Base-by-base conservation (phyloP, 2,113 vertebrate species). In the Aplodontia rufa region DNA sequence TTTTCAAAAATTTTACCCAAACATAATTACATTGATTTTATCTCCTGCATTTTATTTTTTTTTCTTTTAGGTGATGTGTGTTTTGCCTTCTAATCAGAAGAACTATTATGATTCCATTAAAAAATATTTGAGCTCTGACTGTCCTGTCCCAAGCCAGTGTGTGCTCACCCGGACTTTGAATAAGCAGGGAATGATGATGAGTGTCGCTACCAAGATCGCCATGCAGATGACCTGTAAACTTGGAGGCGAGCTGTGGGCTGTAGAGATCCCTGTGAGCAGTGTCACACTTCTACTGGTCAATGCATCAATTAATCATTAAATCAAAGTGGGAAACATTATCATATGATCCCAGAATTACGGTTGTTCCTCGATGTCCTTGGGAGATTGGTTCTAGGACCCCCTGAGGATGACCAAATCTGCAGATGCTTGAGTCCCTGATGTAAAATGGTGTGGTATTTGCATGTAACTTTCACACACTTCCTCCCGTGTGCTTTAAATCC, bases 241-340 rank as follows among this genome's bases (percentile, higher is more conserved):
- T 0, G 98, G 98, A 6, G 98, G 98, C 30, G 98, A 98, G 79
- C 95, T 98, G 49, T 98, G 98, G 98, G 97, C 97, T 0, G 97
- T 98, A 45, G 98, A 98, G 79, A 98, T 98, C 40, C 98, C 98
- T 4, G 98, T 98, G 94, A 98, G 98, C 87, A 80, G 5, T 8
- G 32, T 32, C 4, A 16, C 11, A 17, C 22, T 86, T 72, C 82
- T 37, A 62, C 32, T n/a, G 47, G 51, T 42, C 47, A 64, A 4
- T 30, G 6, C 0, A 0, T n/a, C 14, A 37, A 26, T 68, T 37
- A 35, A 37, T 51, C 82, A 60, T 12, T 28, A 60, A 49, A 79
- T 51, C 37, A 7, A 30, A 84, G 47, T 80, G 30, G 64, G 58
- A 62, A 75, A 10, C 16, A 17, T 9, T 71, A 51, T 74, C n/a